Conservation (phyloP, 1,140 invertebrate species). For the Telenomus remus region DNA sequence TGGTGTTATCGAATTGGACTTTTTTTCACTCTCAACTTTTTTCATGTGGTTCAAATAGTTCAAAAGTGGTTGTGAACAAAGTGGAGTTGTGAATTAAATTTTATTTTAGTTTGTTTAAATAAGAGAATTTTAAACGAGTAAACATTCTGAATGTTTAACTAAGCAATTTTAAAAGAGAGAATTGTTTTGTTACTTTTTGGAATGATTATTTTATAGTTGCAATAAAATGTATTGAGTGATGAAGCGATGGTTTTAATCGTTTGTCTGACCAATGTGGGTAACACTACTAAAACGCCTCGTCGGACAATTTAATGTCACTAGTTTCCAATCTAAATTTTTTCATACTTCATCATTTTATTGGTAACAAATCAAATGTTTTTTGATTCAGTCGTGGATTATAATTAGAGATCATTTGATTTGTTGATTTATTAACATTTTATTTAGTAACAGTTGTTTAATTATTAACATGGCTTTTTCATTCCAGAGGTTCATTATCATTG, state of each 20-base stretch:
- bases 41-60: not conserved
- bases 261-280: constrained; percentile 13
- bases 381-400: too few species aligned
- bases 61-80: too few species aligned
- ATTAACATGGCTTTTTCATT: constrained; percentile 40
- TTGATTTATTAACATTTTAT: too few species aligned
- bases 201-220: too few species aligned
- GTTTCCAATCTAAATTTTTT: constrained; percentile 3
- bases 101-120: too few species aligned
- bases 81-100: not conserved
- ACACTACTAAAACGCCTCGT: constrained; percentile 20
- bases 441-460: too few species aligned
- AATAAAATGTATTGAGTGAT: too few species aligned
- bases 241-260: not conserved
- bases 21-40: not conserved
- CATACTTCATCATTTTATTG: not conserved
- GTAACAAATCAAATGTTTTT: not conserved
- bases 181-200: too few species aligned
- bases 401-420: too few species aligned
- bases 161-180: too few species aligned
- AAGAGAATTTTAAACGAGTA: too few species aligned
- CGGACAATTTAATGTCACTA: not conserved
- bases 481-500: constrained; percentile 55
- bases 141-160: too few species aligned
- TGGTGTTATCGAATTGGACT: not conserved